Conservation (phyloP, 37 sponge, comb jelly and placozoan genomes). For the Dysidea cf. avara region DNA sequence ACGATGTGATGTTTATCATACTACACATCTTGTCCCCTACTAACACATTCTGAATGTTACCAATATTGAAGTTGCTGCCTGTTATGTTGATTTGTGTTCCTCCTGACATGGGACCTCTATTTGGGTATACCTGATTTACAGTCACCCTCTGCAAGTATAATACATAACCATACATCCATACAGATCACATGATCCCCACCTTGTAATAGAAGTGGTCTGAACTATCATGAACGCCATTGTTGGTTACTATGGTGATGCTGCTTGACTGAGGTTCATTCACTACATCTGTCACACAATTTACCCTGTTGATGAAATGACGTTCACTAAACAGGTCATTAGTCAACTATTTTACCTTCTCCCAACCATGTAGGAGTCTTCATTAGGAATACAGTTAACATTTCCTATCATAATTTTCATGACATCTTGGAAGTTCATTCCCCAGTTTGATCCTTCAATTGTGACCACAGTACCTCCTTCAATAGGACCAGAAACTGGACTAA, state of each 20-base stretch:
- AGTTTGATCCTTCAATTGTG: conserved; percentile 74
- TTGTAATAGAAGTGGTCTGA: too few relatives aligned
- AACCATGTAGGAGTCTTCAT: too few relatives aligned
- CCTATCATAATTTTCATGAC: conserved; percentile 51
- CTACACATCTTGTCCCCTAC: conserved; percentile 33
- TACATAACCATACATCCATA: too few relatives aligned
- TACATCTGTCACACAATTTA: too few relatives aligned
- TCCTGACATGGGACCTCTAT: conserved; percentile 75
- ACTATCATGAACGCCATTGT: too few relatives aligned
- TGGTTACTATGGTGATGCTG: too few relatives aligned
- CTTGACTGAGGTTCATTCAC: too few relatives aligned
- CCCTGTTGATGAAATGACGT: too few relatives aligned
- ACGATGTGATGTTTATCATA: background rate
- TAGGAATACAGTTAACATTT: conserved; percentile 35
- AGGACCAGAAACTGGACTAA: conserved; percentile 67
- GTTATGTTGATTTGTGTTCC: conserved; percentile 53
- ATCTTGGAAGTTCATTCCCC: conserved; percentile 52
- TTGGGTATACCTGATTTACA: conserved; percentile 64
- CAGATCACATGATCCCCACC: too few relatives aligned
- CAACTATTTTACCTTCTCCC: too few relatives aligned
- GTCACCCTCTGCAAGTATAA: too few relatives aligned
- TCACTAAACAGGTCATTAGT: too few relatives aligned
- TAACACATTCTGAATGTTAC: conserved; percentile 36
- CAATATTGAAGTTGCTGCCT: conserved; percentile 63
- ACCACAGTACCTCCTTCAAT: conserved; percentile 70